phyloP scores from a whole-genome alignment of 2,113 vertebrate genomes.

The Dromas ardeola region DNA sequence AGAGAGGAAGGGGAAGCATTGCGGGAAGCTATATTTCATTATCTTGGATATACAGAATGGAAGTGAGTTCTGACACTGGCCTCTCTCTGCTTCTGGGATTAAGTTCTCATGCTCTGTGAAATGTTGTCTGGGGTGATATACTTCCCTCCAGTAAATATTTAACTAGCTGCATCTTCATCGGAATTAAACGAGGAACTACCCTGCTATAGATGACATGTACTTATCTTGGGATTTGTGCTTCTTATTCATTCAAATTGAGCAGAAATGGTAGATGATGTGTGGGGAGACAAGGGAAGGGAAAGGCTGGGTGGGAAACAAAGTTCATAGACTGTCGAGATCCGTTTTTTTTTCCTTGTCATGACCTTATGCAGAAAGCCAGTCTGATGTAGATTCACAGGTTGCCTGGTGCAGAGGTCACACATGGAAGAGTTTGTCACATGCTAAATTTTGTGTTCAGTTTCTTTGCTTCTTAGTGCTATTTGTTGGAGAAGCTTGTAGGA shows the following conservation, averaged over 20 bases:
- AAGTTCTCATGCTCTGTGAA: not conserved
- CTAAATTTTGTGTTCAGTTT: constrained; percentile 14
- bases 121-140: not conserved
- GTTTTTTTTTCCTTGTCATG: not conserved
- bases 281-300: not conserved
- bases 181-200: not conserved
- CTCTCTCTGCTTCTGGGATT: not conserved
- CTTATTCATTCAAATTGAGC: not conserved
- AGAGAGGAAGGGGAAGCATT: not conserved
- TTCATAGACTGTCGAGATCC: not conserved
- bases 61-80: not conserved
- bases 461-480: not conserved
- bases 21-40: not conserved
- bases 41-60: not conserved
- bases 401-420: constrained; percentile 15
- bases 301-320: not conserved
- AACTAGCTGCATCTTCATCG: not conserved
- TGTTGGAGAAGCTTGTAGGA: not conserved
- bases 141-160: not conserved
- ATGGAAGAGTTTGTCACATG: constrained; percentile 31
- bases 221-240: not conserved
- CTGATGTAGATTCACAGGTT: not conserved
- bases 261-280: not conserved
- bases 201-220: not conserved
- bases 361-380: not conserved